Percentiles rank a stretch among this genome's conserved stretches.
Conservation (phyloP, 2,113 vertebrate genomes). For the Oreochromis spilurus region DNA sequence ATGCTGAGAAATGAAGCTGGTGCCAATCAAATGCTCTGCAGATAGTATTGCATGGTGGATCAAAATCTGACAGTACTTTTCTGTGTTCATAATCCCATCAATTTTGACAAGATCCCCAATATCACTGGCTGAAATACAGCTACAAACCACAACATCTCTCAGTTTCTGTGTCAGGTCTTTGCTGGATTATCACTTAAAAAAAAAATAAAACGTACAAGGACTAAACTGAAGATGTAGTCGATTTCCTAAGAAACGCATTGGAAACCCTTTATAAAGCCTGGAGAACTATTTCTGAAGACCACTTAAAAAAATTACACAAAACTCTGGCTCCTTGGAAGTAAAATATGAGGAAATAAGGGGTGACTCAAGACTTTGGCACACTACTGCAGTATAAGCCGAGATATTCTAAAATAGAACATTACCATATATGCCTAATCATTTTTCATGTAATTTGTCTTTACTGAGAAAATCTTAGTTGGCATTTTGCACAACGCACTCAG, state of each 20-base stretch:
- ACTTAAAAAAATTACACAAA: not conserved
- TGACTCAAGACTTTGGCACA: not conserved
- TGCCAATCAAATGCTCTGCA: not conserved
- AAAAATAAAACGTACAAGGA: not conserved
- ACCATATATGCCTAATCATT: not conserved
- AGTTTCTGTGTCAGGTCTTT: not conserved
- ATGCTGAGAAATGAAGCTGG: not conserved
- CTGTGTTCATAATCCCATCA: not conserved
- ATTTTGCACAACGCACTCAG: not conserved
- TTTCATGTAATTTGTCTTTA: not conserved
- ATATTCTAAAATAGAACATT: not conserved
- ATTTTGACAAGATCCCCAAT: not conserved
- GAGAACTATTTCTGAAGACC: not conserved
- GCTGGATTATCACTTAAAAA: not conserved
- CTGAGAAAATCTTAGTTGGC: not conserved
- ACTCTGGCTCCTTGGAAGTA: not conserved
- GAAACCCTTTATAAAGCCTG: not conserved
- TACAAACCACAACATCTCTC: not conserved
- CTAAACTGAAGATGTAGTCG: not conserved
- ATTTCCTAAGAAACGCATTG: not conserved
- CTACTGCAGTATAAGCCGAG: not conserved
- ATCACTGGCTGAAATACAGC: not conserved
- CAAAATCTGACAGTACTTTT: not conserved
- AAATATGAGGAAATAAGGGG: not conserved
- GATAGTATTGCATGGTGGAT: not conserved